These are phyloP conservation scores for Danio rerio DNA, from an alignment of 2,113 vertebrate genomes.

Conservation along the genomic window GRCz12tu NC_133183.1:13946501-13947000, in stretches of 20 bases:
- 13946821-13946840: not conserved
- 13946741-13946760: not conserved
- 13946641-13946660: constrained; percentile 18
- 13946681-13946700: not conserved
- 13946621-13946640: constrained; percentile 2
- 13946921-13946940: not conserved
- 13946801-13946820: not conserved
- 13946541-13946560: constrained; percentile 31
- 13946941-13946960: not conserved
- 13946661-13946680: not conserved
- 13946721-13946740: not conserved
- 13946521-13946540: constrained; percentile 28
- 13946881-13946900: not conserved
- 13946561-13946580: not conserved
- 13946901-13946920: not conserved
- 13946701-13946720: not conserved
- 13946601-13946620: constrained; percentile 17
- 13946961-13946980: not conserved
- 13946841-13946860: constrained; percentile 5
- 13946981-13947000: not conserved
- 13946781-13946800: constrained; percentile 1
- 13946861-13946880: constrained; percentile 5
- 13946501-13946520: not conserved
- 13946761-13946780: not conserved
- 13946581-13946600: constrained; percentile 19